Evolutionary conservation across 1,140 invertebrate species (phyloP), one percentile per base, ranked within the genome.

Genomic region (Calliopsis andreniformis): DNA sequence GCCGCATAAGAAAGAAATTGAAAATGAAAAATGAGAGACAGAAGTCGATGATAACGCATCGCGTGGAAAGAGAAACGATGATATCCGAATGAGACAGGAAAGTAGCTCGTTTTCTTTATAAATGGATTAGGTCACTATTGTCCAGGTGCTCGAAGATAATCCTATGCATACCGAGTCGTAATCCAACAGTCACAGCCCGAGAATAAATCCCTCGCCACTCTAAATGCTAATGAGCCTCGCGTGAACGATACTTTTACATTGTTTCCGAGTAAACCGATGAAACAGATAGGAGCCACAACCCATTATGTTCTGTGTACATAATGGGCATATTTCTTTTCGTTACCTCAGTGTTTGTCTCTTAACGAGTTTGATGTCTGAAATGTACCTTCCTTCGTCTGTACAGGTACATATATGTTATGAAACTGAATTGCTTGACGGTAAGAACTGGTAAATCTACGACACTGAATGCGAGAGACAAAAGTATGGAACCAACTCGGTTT

Each of bases 161-260:
- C 63, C 79, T 78, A 87, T 88, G 86, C 86, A 88, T 87, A 82
- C 76, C 79, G 78, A 76, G 76, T 88, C 75, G 79, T 80, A 86
- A 88, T 87, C 73, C 81, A 78, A 72, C 80, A 86, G 79, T 86
- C 85, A 49, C 76, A 77, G 77, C 69, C 64, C 25, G 66, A 79
- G 80, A 81, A 86, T 87, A 87, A 88, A 88, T 88, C 84, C 82
- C 84, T 79, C 77, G 70, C 79, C 83, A 86, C 83, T 88, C 85
- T 88, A 88, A 88, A 88, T 88, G 87, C 87, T 88, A 88, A 88
- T 87, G 86, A 88, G 78, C 63, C 51, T 68, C 70, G 77, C 49
- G 71, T 76, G 70, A 82, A 66, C 76, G 78, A 85, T 82, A 77
- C 68, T 82, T 84, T 84, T 76, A 62, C 79, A 75, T 81, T 66